Conservation (phyloP, 2,113 vertebrate genomes). For the Synchiropus splendidus region DNA sequence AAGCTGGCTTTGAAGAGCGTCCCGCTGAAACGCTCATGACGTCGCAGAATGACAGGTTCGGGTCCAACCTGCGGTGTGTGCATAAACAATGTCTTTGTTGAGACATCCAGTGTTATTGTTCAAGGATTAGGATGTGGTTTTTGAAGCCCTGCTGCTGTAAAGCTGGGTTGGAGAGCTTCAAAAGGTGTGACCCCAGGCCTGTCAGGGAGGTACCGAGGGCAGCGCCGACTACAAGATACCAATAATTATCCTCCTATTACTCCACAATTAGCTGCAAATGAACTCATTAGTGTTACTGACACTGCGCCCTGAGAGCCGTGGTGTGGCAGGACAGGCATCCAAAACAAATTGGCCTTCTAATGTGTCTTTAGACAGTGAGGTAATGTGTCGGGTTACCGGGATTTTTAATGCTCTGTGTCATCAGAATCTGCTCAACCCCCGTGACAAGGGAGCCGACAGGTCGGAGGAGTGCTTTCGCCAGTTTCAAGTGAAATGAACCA, state of each 20-base stretch:
- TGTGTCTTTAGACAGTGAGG: conserved; percentile 5
- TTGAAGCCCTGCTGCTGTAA: conserved; percentile 42
- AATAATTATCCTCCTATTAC: conserved; percentile 40
- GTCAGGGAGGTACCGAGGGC: conserved; percentile 26
- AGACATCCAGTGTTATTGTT: conserved; percentile 59
- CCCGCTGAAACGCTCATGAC: no score
- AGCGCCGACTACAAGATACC: conserved; percentile 19
- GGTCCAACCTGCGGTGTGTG: conserved; percentile 71
- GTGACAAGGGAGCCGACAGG: no score
- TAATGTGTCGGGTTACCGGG: background rate
- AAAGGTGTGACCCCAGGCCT: conserved; percentile 11
- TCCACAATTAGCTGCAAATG: conserved; percentile 32
- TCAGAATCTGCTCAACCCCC: background rate
- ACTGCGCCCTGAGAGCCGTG: conserved; percentile 8
- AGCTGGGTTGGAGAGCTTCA: conserved; percentile 52
- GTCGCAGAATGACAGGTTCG: no score
- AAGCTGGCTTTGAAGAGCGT: conserved; percentile 10
- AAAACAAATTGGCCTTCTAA: conserved; percentile 14
- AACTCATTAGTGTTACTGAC: conserved; percentile 30
- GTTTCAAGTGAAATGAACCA: conserved; percentile 20
- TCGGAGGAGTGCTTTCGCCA: conserved; percentile 2
- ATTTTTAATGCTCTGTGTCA: conserved; percentile 5
- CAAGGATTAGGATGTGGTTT: conserved; percentile 63
- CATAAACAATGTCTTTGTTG: conserved; percentile 69
- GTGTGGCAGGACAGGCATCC: conserved; percentile 19